Conservation (phyloP, 2,797 vertebrate species). For the Trachops cirrhosus region DNA sequence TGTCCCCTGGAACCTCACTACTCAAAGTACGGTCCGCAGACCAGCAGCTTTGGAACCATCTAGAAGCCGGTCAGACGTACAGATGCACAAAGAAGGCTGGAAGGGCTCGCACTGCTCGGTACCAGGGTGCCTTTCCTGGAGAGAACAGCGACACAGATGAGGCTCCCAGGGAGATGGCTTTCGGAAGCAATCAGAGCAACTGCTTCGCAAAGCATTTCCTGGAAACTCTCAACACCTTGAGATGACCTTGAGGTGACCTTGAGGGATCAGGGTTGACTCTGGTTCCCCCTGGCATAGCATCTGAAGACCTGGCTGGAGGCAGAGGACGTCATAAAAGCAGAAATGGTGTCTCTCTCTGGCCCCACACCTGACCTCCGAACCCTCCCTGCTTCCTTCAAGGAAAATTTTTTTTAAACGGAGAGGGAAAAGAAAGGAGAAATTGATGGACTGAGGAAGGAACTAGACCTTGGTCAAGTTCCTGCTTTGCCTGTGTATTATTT, state of each 20-base stretch:
- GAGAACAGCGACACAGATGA: background rate
- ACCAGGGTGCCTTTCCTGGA: background rate
- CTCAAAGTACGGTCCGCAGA: fast-evolving
- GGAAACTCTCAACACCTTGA: background rate
- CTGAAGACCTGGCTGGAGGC: background rate
- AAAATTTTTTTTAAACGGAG: background rate
- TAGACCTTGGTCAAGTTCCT: background rate
- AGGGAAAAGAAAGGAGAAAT: background rate
- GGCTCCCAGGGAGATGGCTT: background rate
- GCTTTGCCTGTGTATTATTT: background rate
- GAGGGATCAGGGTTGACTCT: background rate
- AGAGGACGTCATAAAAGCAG: background rate
- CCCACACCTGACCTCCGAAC: background rate
- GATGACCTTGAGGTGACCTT: background rate
- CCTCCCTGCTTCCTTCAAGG: background rate
- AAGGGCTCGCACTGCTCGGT: fast-evolving
- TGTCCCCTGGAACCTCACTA: background rate
- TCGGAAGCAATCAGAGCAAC: background rate
- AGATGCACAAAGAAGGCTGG: background rate
- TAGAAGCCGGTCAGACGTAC: background rate
- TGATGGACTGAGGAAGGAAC: background rate
- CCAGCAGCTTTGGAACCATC: background rate
- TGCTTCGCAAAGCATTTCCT: background rate
- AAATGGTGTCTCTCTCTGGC: background rate
- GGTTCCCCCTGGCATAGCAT: background rate